Percentiles rank a stretch among this genome's conserved stretches.
Conservation (phyloP, 2,888 invertebrate species). For the Sinohyriopsis cumingii region DNA sequence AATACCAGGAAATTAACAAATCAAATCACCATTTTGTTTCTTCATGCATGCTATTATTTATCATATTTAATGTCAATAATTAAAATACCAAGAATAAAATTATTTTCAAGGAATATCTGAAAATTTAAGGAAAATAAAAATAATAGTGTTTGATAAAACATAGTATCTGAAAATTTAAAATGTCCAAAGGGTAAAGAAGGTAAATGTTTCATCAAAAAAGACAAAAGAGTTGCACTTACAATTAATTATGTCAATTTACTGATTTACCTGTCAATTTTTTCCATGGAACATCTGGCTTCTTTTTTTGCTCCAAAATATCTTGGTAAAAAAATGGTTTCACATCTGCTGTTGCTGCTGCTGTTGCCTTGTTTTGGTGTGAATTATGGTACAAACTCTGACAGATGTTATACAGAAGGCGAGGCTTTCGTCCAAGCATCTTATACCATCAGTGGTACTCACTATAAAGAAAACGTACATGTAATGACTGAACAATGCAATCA, state of each 20-base stretch:
- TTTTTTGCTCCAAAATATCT: constrained; percentile 66
- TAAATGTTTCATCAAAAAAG: neutral
- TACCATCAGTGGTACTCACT: constrained; percentile 1
- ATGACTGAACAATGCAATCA: neutral
- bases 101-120: no score
- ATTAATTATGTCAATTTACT: neutral
- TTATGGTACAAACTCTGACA: constrained; percentile 24
- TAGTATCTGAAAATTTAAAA: no score
- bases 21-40: no score
- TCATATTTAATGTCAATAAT: no score
- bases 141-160: no score
- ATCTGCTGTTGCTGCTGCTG: constrained; percentile 48
- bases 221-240: neutral
- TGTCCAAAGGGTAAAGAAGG: no score
- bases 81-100: no score
- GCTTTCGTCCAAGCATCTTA: constrained; percentile 20
- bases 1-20: no score
- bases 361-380: constrained; percentile 25
- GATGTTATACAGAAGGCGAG: constrained; percentile 24
- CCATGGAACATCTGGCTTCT: constrained; percentile 61
- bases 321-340: constrained; percentile 70
- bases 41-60: no score
- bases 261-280: constrained; percentile 67
- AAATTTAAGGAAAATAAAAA: no score
- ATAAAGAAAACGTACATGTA: neutral